Percentiles rank a stretch among this genome's conserved stretches.
Conservation (phyloP, 2,888 invertebrate genomes). For the Rhodophaea formosa region DNA sequence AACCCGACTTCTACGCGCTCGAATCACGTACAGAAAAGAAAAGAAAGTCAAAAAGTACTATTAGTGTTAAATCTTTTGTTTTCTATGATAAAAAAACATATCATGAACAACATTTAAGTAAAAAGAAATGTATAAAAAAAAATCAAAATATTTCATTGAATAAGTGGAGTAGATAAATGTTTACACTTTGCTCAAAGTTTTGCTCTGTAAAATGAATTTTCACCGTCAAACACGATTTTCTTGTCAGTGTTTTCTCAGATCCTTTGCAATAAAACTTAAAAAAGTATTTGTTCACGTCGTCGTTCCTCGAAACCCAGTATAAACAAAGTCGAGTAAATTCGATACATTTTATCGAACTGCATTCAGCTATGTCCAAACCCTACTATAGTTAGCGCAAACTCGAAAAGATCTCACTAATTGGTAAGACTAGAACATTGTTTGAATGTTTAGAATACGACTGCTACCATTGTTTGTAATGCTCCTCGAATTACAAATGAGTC, state of each 20-base stretch:
- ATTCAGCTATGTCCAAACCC: background rate
- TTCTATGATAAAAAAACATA: no score
- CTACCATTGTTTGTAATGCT: background rate
- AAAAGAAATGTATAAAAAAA: background rate
- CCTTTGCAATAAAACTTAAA: slow-evolving; percentile 15
- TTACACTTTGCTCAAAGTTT: background rate
- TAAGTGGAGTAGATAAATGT: background rate
- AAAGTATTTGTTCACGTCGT: slow-evolving; percentile 15
- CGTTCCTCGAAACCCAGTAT: slow-evolving; percentile 16
- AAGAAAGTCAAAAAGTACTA: no score
- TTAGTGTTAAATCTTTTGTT: no score
- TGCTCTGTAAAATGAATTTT: background rate
- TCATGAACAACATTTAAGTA: background rate
- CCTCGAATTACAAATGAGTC: slow-evolving; percentile 8
- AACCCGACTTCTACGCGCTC: no score
- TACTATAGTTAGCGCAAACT: slow-evolving; percentile 5
- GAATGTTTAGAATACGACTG: background rate
- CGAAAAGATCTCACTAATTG: slow-evolving; percentile 6
- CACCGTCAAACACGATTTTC: background rate
- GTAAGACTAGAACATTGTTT: background rate
- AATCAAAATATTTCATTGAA: background rate
- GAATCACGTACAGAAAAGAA: no score
- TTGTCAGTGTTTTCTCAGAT: slow-evolving; percentile 6
- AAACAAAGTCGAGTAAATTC: slow-evolving; percentile 20
- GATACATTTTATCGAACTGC: slow-evolving; percentile 19